These are phyloP conservation scores for Hylomyscus alleni DNA, from an alignment of 2,797 vertebrate species.

Conservation along the genomic window DNA sequence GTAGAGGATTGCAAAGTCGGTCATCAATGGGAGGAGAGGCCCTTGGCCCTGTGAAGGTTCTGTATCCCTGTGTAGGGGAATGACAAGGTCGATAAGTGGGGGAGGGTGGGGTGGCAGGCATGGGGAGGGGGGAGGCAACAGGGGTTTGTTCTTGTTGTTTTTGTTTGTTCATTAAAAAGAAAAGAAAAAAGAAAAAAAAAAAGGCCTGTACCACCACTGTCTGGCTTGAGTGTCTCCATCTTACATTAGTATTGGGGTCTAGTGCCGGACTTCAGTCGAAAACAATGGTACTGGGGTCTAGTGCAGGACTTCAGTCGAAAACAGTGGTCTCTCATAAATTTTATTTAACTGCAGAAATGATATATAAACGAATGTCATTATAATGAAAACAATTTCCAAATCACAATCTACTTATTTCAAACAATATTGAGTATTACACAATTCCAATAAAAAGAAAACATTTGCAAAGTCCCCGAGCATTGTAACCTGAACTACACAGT, in stretches of 20 bases:
- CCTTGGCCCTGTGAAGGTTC: no score
- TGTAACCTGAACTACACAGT: neutral
- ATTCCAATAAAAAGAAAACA: conserved; percentile 7
- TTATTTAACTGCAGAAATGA: conserved; percentile 4
- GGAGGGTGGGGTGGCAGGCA: no score
- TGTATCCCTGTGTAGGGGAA: no score
- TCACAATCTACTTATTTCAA: conserved; percentile 61
- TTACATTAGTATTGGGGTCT: neutral
- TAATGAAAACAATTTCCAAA: conserved; percentile 52
- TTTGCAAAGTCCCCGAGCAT: neutral
- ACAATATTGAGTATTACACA: conserved; percentile 3
- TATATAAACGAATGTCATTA: conserved; percentile 27
- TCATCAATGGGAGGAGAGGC: no score
- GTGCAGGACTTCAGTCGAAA: neutral
- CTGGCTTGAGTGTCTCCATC: neutral
- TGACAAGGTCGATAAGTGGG: no score
- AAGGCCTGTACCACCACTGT: neutral
- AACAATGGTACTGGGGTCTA: neutral
- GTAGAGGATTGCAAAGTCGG: no score
- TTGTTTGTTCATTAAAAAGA: no score
- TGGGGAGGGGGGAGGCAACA: no score
- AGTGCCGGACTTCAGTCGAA: neutral
- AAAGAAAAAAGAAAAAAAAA: no score
- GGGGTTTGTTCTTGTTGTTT: no score
- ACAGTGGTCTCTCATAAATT: neutral